Evolutionary conservation across 53 echinoderm and acorn worm genomes (phyloP).

Genomic region (Luidia sarsii): DNA sequence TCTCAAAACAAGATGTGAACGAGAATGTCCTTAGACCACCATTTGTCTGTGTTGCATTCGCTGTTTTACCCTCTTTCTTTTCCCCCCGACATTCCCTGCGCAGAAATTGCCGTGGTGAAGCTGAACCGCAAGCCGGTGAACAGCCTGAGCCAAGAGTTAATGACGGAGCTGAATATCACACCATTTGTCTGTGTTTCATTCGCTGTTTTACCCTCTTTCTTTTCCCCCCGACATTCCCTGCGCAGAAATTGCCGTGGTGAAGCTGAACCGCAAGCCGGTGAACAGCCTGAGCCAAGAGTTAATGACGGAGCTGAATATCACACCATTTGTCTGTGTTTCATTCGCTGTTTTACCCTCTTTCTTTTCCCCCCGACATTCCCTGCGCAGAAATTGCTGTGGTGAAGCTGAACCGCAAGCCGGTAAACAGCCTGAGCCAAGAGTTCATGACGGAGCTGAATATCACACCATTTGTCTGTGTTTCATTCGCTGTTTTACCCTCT

Average conservation of each 20-base stretch:
- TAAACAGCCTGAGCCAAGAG: slow-evolving; percentile 36
- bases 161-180: slow-evolving; percentile 55
- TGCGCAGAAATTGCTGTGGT: slow-evolving; percentile 34
- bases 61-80: background rate
- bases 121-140: slow-evolving; percentile 86
- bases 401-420: slow-evolving; percentile 33
- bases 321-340: background rate
- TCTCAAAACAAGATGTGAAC: too few species aligned
- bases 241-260: slow-evolving; percentile 64
- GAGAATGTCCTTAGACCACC: too few species aligned
- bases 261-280: slow-evolving; percentile 81
- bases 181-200: background rate
- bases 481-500: background rate
- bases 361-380: background rate
- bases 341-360: background rate
- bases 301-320: slow-evolving; percentile 58
- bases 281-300: slow-evolving; percentile 72
- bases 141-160: slow-evolving; percentile 65
- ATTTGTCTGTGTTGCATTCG: background rate
- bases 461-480: background rate
- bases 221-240: background rate
- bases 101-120: slow-evolving; percentile 68
- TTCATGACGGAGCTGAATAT: slow-evolving; percentile 44
- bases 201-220: background rate
- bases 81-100: background rate